phyloP scores from a whole-genome alignment of 2,113 vertebrate genomes.

The Engystomops pustulosus region DNA sequence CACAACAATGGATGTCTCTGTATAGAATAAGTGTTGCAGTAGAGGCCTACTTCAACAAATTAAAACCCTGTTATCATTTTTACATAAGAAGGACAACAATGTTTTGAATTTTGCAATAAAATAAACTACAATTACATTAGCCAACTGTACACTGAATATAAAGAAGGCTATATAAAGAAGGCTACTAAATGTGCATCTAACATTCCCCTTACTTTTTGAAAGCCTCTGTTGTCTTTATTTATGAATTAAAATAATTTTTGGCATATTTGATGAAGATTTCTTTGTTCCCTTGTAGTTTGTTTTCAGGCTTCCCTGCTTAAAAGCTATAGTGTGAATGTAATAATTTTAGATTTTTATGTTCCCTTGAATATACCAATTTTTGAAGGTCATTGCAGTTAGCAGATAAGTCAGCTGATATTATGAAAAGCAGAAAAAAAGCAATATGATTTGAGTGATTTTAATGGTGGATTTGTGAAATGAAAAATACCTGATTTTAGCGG shows the following conservation, averaged over 20 bases:
- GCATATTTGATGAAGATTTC: neutral
- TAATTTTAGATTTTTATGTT: neutral
- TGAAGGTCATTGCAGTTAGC: slow-evolving; percentile 42
- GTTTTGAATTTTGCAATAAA: too few relatives aligned
- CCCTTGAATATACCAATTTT: neutral
- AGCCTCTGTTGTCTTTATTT: neutral
- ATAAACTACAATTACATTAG: too few relatives aligned
- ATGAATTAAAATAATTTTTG: neutral
- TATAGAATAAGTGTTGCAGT: too few relatives aligned
- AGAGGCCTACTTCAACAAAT: too few relatives aligned
- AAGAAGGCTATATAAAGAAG: too few relatives aligned
- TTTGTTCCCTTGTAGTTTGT: neutral
- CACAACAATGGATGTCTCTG: too few relatives aligned
- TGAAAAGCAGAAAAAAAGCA: neutral
- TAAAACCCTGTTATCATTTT: too few relatives aligned
- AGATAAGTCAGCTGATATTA: slow-evolving; percentile 15
- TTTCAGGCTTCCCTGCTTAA: neutral
- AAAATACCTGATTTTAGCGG: slow-evolving; percentile 32
- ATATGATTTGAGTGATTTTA: slow-evolving; percentile 35
- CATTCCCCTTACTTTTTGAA: neutral
- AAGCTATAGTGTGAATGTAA: neutral
- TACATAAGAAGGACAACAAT: too few relatives aligned
- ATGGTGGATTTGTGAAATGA: slow-evolving; percentile 20
- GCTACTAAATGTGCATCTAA: neutral
- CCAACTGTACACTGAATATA: too few relatives aligned